These are phyloP conservation scores for Nemopilema nomurai DNA, from an alignment of 30 jellyfish, hydroid and myxozoan genomes.

Conservation along the genomic window DNA sequence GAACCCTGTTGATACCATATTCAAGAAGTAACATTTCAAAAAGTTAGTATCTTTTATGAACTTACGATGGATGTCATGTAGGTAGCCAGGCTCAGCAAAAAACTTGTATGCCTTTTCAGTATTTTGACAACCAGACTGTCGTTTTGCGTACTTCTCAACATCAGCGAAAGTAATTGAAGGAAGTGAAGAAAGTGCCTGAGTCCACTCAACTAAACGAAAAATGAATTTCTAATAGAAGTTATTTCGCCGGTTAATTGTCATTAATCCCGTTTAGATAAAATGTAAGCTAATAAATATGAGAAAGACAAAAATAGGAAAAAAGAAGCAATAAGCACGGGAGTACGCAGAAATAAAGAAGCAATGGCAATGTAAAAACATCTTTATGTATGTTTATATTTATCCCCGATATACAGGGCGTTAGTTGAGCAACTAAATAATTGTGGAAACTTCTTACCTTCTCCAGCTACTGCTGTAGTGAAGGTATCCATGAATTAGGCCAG, in stretches of 20 bases:
- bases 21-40: neutral
- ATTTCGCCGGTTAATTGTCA: neutral
- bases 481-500: too few species aligned
- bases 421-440: too few species aligned
- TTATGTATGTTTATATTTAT: too few species aligned
- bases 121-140: neutral
- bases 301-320: too few species aligned
- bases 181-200: neutral
- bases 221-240: neutral
- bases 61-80: neutral
- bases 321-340: slow-evolving; percentile 17
- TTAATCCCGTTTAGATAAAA: neutral
- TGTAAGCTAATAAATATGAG: neutral
- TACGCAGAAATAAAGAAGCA: too few species aligned
- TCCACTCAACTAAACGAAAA: neutral
- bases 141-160: neutral
- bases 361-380: too few species aligned
- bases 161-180: neutral
- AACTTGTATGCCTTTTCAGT: slow-evolving; percentile 1
- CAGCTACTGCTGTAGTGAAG: too few species aligned
- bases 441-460: too few species aligned
- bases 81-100: slow-evolving; percentile 15
- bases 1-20: neutral
- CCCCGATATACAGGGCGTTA: too few species aligned
- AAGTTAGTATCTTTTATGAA: neutral